These are phyloP conservation scores for Escarpia spicata DNA, from an alignment of 2,888 invertebrate genomes.

Conservation along the genomic window DNA sequence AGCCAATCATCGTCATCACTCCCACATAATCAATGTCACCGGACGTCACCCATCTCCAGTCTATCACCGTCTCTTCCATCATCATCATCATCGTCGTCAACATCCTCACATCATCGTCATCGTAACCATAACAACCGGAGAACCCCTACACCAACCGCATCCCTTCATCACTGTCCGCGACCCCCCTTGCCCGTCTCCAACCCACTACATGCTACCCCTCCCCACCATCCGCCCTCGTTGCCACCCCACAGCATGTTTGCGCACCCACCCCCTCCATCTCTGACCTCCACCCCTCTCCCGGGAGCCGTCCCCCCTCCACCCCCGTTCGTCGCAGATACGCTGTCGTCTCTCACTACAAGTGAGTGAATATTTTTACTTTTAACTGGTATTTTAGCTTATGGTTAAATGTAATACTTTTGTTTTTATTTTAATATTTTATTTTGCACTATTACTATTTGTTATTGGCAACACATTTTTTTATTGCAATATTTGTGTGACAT, in stretches of 20 bases:
- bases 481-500: too few species aligned
- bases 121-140: conserved; percentile 4
- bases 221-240: neutral
- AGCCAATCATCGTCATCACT: neutral
- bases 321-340: neutral
- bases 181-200: neutral
- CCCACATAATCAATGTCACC: neutral
- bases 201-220: neutral
- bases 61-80: neutral
- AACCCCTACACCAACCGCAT: neutral
- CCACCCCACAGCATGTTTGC: conserved; percentile 10
- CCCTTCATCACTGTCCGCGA: neutral
- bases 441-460: too few species aligned
- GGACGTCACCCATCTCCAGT: neutral
- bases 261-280: neutral
- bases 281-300: neutral
- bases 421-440: neutral
- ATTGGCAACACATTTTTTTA: too few species aligned
- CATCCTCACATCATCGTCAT: conserved; percentile 7
- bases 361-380: neutral
- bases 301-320: neutral
- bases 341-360: neutral
- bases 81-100: neutral
- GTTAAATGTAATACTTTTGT: neutral
- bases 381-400: neutral